A percentile compares a stretch with the other conserved stretches of the same genome.
Conservation (phyloP, 2,113 vertebrate genomes). For the Tachysurus fulvidraco region DNA sequence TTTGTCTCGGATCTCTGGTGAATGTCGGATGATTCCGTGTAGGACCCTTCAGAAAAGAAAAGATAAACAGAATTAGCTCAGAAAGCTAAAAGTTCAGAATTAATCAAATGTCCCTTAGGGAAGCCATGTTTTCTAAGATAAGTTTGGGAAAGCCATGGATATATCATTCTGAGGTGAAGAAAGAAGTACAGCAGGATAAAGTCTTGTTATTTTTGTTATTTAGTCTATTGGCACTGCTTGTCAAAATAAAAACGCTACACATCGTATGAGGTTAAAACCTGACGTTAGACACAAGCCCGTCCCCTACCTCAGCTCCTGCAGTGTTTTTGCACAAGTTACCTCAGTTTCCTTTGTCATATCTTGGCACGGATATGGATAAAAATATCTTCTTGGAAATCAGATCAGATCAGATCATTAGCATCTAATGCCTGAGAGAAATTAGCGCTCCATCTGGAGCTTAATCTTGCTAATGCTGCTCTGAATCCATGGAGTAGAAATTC, state of each 20-base stretch:
- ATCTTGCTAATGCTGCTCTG: conserved; percentile 36
- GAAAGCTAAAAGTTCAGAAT: not conserved
- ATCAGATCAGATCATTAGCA: conserved; percentile 44
- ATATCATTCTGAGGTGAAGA: not conserved
- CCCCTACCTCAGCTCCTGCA: too few relatives aligned
- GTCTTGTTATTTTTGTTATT: not conserved
- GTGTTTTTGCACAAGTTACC: not conserved
- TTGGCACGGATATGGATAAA: conserved; percentile 23
- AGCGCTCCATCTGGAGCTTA: conserved; percentile 45
- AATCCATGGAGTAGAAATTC: conserved; percentile 44
- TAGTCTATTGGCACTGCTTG: not conserved
- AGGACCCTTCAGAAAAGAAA: not conserved
- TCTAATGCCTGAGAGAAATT: conserved; percentile 47
- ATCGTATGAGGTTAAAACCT: not conserved
- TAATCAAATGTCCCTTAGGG: not conserved
- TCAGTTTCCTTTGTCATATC: conserved; percentile 18
- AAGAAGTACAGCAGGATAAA: not conserved
- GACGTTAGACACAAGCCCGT: not conserved
- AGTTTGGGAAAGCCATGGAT: not conserved
- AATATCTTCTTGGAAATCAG: conserved; percentile 23
- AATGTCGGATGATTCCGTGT: not conserved
- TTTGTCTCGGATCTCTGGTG: not conserved
- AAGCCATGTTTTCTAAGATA: not conserved
- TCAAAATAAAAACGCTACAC: not conserved
- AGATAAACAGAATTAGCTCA: not conserved